These are phyloP conservation scores for Cercopithecus mitis DNA, from an alignment of 2,797 vertebrate genomes.

Conservation along the genomic window DNA sequence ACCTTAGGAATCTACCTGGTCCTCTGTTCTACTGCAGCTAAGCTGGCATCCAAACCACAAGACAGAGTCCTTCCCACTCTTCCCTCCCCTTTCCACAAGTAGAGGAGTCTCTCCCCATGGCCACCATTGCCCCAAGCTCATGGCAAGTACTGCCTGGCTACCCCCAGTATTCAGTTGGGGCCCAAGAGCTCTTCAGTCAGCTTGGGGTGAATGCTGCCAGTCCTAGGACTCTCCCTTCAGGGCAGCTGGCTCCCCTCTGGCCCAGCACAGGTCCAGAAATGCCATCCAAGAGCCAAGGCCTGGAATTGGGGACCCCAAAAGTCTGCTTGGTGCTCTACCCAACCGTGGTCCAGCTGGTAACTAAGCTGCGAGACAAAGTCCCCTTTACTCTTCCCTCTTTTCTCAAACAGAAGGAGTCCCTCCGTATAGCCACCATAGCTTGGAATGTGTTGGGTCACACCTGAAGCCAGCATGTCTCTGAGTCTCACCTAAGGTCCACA, in stretches of 20 bases:
- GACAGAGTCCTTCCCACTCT: not conserved
- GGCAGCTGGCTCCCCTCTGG: not conserved
- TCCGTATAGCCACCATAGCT: not conserved
- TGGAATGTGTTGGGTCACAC: not conserved
- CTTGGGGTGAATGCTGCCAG: not conserved
- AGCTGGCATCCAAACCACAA: not conserved
- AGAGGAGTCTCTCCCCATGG: not conserved
- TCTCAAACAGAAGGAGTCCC: not conserved
- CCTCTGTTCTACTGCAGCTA: not conserved
- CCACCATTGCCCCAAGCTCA: not conserved
- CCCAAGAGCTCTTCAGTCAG: not conserved
- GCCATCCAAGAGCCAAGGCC: not conserved
- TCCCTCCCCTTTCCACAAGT: not conserved
- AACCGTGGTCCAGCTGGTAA: not conserved
- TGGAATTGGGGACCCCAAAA: not conserved
- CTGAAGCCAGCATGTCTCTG: not conserved
- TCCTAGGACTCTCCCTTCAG: not conserved
- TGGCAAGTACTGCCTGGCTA: not conserved
- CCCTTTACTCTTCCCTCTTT: not conserved
- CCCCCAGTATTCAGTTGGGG: not conserved
- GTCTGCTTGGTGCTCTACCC: not conserved
- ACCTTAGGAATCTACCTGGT: not conserved
- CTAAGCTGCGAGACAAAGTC: not conserved
- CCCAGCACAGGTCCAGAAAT: not conserved
- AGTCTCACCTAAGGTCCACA: not conserved